These are phyloP conservation scores for Kryphioiulus occultus DNA, from an alignment of 2,888 invertebrate genomes.

Conservation along the genomic window DNA sequence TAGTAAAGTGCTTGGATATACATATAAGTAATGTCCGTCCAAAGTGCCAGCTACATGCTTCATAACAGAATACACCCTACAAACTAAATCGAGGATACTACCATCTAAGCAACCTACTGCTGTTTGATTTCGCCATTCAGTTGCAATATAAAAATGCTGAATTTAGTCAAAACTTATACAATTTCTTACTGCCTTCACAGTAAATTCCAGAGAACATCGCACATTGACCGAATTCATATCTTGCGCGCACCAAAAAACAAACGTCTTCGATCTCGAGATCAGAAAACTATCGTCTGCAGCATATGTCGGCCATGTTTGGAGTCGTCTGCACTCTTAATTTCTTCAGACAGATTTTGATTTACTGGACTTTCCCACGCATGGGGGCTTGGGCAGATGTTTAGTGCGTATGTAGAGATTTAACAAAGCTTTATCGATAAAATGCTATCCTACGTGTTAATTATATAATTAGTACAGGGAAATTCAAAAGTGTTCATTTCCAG, in stretches of 20 bases:
- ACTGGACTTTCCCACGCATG: no score
- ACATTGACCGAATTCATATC: not conserved
- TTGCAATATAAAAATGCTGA: conserved; percentile 7
- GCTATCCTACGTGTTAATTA: no score
- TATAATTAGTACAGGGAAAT: no score
- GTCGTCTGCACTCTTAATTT: not conserved
- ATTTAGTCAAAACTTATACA: not conserved
- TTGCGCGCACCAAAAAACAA: not conserved
- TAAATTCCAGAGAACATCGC: conserved; percentile 16
- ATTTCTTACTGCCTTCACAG: conserved; percentile 15
- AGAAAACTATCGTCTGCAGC: not conserved
- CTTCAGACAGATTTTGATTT: no score
- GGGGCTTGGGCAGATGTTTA: no score
- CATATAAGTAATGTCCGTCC: not conserved
- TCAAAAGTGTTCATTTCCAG: no score
- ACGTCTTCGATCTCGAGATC: not conserved
- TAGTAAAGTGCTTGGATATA: not conserved
- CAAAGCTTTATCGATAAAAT: no score
- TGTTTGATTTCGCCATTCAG: not conserved
- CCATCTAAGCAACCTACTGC: not conserved
- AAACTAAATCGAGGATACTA: not conserved
- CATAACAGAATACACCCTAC: not conserved
- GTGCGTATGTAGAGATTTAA: no score
- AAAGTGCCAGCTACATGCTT: no score
- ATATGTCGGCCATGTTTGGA: not conserved